Base-by-base conservation (phyloP, 2,797 vertebrate genomes). In the Phoeniculus purpureus region DNA sequence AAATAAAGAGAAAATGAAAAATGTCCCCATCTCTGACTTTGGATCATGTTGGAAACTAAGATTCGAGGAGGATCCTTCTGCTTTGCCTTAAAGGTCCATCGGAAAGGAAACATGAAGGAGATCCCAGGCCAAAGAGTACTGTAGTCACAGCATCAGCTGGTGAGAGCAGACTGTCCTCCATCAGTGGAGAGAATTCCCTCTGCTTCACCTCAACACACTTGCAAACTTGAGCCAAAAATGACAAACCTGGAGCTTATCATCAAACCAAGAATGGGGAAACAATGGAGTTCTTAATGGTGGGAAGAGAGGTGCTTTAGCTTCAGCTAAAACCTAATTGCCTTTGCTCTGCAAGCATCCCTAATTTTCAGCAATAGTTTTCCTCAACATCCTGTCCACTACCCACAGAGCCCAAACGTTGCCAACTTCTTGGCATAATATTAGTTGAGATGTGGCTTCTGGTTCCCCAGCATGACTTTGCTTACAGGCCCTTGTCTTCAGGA, bases 1-100 rank as follows among this genome's bases (percentile, higher is more conserved):
- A 90, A 92, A 82, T 61, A 81, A 86, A 67, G 48, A 71, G 45
- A 70, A 93, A 81, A 47, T 71, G 80, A 14, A 76, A 85, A 85
- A 91, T 27, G 59, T 76, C 64, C 37, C 59, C 0, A 0, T 75
- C 48, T 81, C 78, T 73, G 68, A 81, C 37, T 37, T 12, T 37
- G 37, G 37, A 37, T 37, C 45, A 45, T 72, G 73, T 70, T 55
- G 29, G 50, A 73, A 88, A 67, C 11, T 5, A 67, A 71, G 62
- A 62, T 14, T 75, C 12, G 10, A n/a, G 12, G 6, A 6, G 2
- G 5, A 65, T 32, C 20, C 89, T 86, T 78, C 29, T n/a, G 31
- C 54, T 91, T 85, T 90, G 14, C 20, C n/a, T 81, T 65, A 48
- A 50, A 70, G n/a, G 15, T 76, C 48, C 37, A 27, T 12, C 78